phyloP scores from a whole-genome alignment of 2,113 vertebrate genomes.

The Tragelaphus strepsiceros region DNA sequence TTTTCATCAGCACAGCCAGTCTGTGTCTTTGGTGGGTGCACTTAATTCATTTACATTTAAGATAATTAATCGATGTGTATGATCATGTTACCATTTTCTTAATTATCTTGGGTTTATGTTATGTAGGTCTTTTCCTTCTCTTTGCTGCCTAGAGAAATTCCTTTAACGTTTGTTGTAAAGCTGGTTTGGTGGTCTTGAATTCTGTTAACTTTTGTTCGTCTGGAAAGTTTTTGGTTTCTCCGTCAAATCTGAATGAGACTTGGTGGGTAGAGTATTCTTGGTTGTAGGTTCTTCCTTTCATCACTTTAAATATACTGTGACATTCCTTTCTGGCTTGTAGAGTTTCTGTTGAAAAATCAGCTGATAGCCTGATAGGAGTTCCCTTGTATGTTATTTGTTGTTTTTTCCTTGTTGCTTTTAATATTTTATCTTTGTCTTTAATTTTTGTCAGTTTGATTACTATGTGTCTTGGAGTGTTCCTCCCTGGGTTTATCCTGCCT shows the following conservation, averaged over 20 bases:
- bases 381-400: not conserved
- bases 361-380: not conserved
- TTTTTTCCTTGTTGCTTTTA: not conserved
- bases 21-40: not conserved
- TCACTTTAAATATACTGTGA: not conserved
- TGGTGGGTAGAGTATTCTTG: not conserved
- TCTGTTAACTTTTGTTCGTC: not conserved
- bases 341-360: not conserved
- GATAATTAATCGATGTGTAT: not conserved
- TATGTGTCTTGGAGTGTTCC: not conserved
- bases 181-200: not conserved
- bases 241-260: not conserved
- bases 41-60: not conserved
- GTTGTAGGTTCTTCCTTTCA: not conserved
- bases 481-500: not conserved
- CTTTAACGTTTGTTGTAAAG: not conserved
- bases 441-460: not conserved
- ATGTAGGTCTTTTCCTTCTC: not conserved
- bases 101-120: not conserved
- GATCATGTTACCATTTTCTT: not conserved
- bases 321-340: not conserved
- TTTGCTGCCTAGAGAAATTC: not conserved
- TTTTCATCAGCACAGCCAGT: not conserved
- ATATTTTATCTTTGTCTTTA: not conserved
- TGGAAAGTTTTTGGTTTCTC: not conserved